Base-by-base conservation (phyloP, 1,140 invertebrate species). In the Drosophila busckii region DNA sequence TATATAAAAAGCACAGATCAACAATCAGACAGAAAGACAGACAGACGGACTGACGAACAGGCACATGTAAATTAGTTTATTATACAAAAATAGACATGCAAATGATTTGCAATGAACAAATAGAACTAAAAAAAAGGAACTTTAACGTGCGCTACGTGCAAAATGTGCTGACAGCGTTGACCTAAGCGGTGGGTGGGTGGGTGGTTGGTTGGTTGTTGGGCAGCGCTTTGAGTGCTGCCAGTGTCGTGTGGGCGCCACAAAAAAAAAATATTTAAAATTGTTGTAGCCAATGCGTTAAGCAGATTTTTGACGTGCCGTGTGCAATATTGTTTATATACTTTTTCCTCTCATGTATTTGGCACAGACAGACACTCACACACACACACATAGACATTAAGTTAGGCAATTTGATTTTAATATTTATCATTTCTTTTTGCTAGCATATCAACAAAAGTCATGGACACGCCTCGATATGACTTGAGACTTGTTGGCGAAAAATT, bases 251-350 rank as follows among this genome's bases (percentile, higher is more conserved):
- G 68, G 70, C 55, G 62, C 49, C 49, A 20, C 49, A 17, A 35
- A 34, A 12, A 16, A 49, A 17, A 37, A 44, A 20, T 22, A 9
- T 9, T 23, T 13, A 41, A 44, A 22, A 52, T n/a, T n/a, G n/a
- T n/a, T n/a, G 20, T 20, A 48, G 13, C 13, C 49, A 40, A 31
- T 56, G 29, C 37, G 28, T n/a, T n/a, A n/a, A 34, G 19, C 40
- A 29, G 15, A 55, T 50, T 58, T 44, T 58, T 25, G 22, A 67
- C 48, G 84, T 75, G 84, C 84, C 84, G 84, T 86, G 84, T 86
- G 84, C 84, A 86, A 86, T 86, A 85, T 86, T 86, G 84, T 86
- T 86, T 86, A 85, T 84, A 85, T 86, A 71, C 48, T 68, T 82
- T 56, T n/a, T n/a, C n/a, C n/a, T n/a, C n/a, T 64, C 56, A 49